Evolutionary conservation across 2,797 vertebrate genomes (phyloP).

Genomic region (Iguana delicatissima): DNA sequence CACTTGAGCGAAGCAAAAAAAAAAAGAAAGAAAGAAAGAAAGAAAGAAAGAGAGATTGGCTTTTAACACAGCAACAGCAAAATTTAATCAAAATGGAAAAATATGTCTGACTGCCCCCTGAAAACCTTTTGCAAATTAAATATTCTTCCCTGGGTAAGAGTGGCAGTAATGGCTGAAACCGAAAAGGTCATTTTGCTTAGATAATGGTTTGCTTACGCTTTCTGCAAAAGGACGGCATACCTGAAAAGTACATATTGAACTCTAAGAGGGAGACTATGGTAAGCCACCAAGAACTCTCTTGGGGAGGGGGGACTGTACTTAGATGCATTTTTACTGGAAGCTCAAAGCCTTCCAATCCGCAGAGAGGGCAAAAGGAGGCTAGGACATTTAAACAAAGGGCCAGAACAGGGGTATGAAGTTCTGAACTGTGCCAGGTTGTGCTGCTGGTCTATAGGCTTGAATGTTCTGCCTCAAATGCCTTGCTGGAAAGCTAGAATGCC

Average conservation of each 20-base stretch:
- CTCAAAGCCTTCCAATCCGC: background rate
- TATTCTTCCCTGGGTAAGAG: conserved; percentile 4
- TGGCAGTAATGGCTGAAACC: background rate
- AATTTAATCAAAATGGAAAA: conserved; percentile 16
- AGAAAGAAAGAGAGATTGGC: rapidly evolving
- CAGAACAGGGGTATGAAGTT: background rate
- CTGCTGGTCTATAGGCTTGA: background rate
- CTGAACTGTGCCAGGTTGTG: background rate
- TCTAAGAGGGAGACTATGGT: background rate
- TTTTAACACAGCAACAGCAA: background rate
- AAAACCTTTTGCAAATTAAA: conserved; percentile 36
- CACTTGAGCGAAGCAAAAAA: no score
- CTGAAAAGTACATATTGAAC: conserved; percentile 1
- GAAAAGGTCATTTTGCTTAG: conserved; percentile 27
- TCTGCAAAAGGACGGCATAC: background rate
- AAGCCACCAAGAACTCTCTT: background rate
- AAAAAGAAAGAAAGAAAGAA: rapidly evolving
- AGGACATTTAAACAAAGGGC: conserved; percentile 51
- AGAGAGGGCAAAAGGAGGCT: background rate
- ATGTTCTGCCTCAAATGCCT: background rate
- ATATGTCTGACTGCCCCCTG: background rate
- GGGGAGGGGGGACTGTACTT: background rate
- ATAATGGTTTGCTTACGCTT: background rate
- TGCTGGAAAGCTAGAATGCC: background rate
- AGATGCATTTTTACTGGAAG: background rate